Evolutionary conservation across 2,888 invertebrate genomes (phyloP), one percentile per base, ranked within the genome.

Genomic region (Agrenia bidenticulata): DNA sequence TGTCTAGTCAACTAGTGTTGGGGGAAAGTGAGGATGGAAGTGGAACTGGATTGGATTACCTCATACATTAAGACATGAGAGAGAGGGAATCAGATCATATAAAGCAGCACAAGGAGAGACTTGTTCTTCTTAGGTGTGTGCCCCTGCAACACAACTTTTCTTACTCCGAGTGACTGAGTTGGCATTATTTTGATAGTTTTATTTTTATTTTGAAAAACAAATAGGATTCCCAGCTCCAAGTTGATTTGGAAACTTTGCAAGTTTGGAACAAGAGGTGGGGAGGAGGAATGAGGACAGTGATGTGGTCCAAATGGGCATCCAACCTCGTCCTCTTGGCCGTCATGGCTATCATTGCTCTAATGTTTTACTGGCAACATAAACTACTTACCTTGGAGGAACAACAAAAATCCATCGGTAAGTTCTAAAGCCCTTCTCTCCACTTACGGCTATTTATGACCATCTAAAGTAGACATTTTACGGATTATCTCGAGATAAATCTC

Each of bases 251-350:
- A n/a, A 32, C 32, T 32, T 32, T 32, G 32, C 51, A 49, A 51
- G 19, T 19, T 23, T 23, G 15, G 24, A 57, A n/a, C n/a, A n/a
- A n/a, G n/a, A n/a, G n/a, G n/a, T n/a, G n/a, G n/a, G 32, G 11
- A 32, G 32, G 32, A 32, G 11, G 32, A 54, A 76, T 76, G 75
- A 69, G 72, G 73, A 74, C 72, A 61, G 72, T 73, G 61, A 76
- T 76, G 76, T 71, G 69, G 73, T 74, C 76, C 62, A 76, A 74
- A 72, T 76, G 74, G 73, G 73, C 70, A 61, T 74, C 72, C 56
- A 74, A 76, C 67, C 63, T 74, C 24, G 66, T 75, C 56, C 66
- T 75, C 37, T 60, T 73, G 64, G 70, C 69, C 50, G 61, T 73
- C 50, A 66, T 76, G 64, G 72, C 65, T 63, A 61, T 75, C 55